A percentile compares a stretch with the other conserved stretches of the same genome.
Evolutionary conservation across 2,888 invertebrate species (phyloP).

Genomic region (Atethmia centrago): DNA sequence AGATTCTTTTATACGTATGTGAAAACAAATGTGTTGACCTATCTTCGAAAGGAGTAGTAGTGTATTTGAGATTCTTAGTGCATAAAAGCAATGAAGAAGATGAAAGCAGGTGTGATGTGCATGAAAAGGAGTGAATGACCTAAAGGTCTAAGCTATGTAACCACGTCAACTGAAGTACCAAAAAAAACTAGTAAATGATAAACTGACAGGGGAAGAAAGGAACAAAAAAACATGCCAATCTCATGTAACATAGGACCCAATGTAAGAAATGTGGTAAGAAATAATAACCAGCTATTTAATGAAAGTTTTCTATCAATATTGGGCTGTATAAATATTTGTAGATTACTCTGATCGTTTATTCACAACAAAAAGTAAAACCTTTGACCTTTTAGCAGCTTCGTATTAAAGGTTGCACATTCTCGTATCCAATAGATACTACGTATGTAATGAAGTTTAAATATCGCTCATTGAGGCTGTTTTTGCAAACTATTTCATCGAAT

Average conservation of each 20-base stretch:
- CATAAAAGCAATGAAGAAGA: not conserved
- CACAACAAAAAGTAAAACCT: not conserved
- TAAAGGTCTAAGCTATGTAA: not conserved
- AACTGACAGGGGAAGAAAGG: not conserved
- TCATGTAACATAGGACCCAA: too few relatives aligned
- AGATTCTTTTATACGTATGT: conserved; percentile 34
- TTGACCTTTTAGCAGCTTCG: not conserved
- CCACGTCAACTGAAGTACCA: too few relatives aligned
- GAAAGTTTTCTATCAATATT: not conserved
- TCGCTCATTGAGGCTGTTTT: not conserved
- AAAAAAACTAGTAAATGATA: too few relatives aligned
- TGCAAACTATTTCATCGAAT: not conserved
- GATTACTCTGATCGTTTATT: not conserved
- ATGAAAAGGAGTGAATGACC: too few relatives aligned
- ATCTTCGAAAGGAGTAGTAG: conserved; percentile 1
- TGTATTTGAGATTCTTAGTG: not conserved
- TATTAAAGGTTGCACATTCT: not conserved
- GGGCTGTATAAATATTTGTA: not conserved
- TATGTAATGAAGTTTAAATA: not conserved
- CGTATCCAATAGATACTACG: not conserved
- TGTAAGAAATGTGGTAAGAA: too few relatives aligned
- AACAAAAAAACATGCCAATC: too few relatives aligned
- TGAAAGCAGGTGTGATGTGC: not conserved
- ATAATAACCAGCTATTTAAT: not conserved
- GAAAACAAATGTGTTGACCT: conserved; percentile 41